These are phyloP conservation scores for Micromys minutus DNA, from an alignment of 2,113 vertebrate genomes.

Conservation along the genomic window DNA sequence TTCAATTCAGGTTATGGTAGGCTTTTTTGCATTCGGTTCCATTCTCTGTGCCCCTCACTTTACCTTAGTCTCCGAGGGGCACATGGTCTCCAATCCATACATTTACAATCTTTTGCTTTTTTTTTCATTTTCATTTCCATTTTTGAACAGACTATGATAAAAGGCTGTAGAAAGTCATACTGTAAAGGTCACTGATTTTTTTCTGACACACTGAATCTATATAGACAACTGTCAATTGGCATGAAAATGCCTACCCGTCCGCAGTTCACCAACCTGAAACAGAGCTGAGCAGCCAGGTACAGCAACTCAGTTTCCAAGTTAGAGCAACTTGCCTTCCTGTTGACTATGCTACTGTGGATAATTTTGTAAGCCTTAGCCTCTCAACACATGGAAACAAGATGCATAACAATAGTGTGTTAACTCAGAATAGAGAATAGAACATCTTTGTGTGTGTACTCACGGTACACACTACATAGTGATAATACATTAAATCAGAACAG, in stretches of 20 bases:
- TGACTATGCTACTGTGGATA: background rate
- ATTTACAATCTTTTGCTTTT: conserved; percentile 20
- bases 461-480: background rate
- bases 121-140: conserved; percentile 12
- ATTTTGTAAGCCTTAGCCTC: background rate
- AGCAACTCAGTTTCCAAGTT: conserved; percentile 1
- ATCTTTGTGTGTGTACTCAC: background rate
- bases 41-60: background rate
- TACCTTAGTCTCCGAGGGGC: background rate
- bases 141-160: background rate
- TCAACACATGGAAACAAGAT: background rate
- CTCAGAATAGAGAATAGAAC: background rate
- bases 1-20: conserved; percentile 26
- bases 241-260: conserved; percentile 36
- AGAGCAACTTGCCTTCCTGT: background rate
- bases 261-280: background rate
- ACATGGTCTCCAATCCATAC: background rate
- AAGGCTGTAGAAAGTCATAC: background rate
- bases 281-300: background rate
- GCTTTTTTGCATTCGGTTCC: background rate
- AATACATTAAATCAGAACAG: no score
- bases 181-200: conserved; percentile 24
- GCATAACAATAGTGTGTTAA: background rate
- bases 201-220: background rate
- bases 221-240: conserved; percentile 20